phyloP scores from a whole-genome alignment of 2,888 invertebrate genomes.

The Parapristionchus giblindavisi region DNA sequence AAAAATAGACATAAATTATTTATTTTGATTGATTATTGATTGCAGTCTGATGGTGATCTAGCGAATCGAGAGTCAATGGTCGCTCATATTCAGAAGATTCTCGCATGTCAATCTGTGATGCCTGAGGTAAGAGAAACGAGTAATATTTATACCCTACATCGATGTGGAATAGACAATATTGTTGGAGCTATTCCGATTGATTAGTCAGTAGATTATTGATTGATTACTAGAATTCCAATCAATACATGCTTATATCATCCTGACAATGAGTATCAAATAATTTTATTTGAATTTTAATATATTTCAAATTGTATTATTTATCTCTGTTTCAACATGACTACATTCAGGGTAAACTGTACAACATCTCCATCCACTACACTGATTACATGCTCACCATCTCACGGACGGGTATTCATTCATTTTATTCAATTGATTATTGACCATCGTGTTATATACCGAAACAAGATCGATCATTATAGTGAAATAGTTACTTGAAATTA shows the following conservation, averaged over 20 bases:
- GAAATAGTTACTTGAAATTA: too few relatives aligned
- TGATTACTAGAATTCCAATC: too few relatives aligned
- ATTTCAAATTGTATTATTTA: too few relatives aligned
- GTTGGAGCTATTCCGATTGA: too few relatives aligned
- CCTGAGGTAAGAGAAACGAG: constrained; percentile 23
- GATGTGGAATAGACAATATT: too few relatives aligned
- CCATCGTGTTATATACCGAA: neutral
- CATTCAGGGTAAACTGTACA: constrained; percentile 2
- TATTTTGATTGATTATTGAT: neutral
- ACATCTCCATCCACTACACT: constrained; percentile 17
- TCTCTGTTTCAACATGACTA: neutral
- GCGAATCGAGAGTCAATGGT: constrained; percentile 32
- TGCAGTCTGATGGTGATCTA: constrained; percentile 30
- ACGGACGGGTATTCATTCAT: neutral
- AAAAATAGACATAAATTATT: neutral
- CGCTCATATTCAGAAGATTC: neutral
- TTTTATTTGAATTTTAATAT: too few relatives aligned
- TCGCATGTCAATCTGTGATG: constrained; percentile 4
- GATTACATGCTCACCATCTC: constrained; percentile 35
- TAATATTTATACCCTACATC: too few relatives aligned
- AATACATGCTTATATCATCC: too few relatives aligned
- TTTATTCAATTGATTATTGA: neutral
- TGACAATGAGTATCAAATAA: too few relatives aligned
- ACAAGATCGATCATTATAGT: too few relatives aligned
- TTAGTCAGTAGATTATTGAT: too few relatives aligned